Base-by-base conservation (phyloP, 2,888 invertebrate species). In the Tethea ocularis region DNA sequence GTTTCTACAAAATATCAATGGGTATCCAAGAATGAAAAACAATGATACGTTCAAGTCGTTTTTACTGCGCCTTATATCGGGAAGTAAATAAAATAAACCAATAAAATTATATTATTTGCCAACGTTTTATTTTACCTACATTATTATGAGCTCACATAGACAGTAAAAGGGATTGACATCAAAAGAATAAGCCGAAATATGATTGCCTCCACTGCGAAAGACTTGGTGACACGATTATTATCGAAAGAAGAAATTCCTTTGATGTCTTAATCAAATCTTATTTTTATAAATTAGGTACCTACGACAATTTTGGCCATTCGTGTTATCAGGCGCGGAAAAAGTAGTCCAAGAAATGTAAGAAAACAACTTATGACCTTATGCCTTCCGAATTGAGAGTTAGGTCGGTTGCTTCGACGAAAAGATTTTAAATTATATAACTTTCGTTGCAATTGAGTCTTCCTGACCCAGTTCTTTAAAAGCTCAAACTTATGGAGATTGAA, bases 151-250 rank as follows among this genome's bases (percentile, higher is more conserved):
- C 58, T 51, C 62, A 53, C 41, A 62, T 56, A 58, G 58, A 52
- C 61, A 58, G 60, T 66, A 67, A 70, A 59, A 66, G 56, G 71
- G 70, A 72, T 73, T 69, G 61, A 69, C 70, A 75, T 75, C 75
- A 77, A 78, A 75, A 68, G 70, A 71, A 66, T 68, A 63, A 63
- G 67, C 66, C 69, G 64, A 68, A 74, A 76, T 74, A 76, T 75
- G 69, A 71, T 71, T 67, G 62, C 69, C 60, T 54, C 57, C 56
- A 56, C 58, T 61, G 51, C 52, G 56, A 56, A 36, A 52, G 51
- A 59, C 53, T 54, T 69, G 57, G 68, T 57, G 69, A 68, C 72
- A 63, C 64, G 69, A 71, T 71, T 71, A 72, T 61, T 57, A 70
- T 65, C 63, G 58, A 36, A 11, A 61, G 61, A 56, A 61, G 68